Conservation (phyloP, 2,113 vertebrate genomes). For the Narcine bancroftii region DNA sequence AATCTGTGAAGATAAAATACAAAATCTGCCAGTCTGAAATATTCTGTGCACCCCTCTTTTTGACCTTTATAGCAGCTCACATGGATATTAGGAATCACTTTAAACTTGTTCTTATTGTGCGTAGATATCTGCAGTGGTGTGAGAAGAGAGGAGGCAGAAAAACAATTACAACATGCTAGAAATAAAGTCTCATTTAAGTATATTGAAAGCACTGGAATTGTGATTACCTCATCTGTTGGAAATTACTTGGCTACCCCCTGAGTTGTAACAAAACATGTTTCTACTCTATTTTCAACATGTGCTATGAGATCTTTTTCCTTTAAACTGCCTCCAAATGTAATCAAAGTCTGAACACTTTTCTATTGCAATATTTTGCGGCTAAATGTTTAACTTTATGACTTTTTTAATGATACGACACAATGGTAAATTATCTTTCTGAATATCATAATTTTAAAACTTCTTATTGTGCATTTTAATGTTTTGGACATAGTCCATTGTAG, state of each 20-base stretch:
- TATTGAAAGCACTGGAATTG: not conserved
- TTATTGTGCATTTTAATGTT: not conserved
- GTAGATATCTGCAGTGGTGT: not conserved
- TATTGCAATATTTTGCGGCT: not conserved
- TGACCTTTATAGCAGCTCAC: not conserved
- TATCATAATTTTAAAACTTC: not conserved
- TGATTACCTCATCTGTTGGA: not conserved
- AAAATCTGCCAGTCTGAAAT: not conserved
- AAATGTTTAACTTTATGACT: not conserved
- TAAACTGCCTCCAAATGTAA: not conserved
- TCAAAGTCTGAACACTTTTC: constrained; percentile 10
- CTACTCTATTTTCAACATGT: not conserved
- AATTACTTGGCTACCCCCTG: not conserved
- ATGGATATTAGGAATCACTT: not conserved
- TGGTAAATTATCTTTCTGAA: not conserved
- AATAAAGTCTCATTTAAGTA: not conserved
- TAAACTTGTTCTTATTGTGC: not conserved
- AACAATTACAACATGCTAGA: not conserved
- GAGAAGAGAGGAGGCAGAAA: not conserved
- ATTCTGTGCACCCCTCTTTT: not conserved
- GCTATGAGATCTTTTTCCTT: not conserved
- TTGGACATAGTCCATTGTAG: not conserved
- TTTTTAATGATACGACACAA: not conserved
- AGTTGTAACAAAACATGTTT: not conserved
- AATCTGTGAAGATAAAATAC: not conserved